Base-by-base conservation (phyloP, 2,888 invertebrate species). In the Drosophila kanekoi region DNA sequence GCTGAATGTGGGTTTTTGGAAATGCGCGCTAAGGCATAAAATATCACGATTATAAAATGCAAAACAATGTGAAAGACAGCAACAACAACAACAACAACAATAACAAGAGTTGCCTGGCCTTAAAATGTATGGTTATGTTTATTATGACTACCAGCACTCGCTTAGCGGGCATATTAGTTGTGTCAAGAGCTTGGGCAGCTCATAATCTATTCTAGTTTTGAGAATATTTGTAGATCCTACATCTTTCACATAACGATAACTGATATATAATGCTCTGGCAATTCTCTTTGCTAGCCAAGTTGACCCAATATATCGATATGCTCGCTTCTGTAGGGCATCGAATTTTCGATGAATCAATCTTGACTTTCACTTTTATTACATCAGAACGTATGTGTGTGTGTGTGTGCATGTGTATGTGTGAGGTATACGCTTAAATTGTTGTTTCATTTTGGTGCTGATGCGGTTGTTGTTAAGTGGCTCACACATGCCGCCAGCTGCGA, bases 21-120 rank as follows among this genome's bases (percentile, higher is more conserved):
- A 70, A 75, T 70, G 76, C 79, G 79, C 77, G 75, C 51, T 47
- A 77, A 79, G 66, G 77, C 77, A 77, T 74, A 77, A 77, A 77
- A 79, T 77, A 77, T 79, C 77, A 63, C 66, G 79, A 75, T 77
- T 77, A 77, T 79, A 79, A 79, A 79, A 77, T 74, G 70, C 70
- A 70, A 79, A 74, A 66, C 61, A 65, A 60, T 70, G 62, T 52
- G 45, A 43, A 47, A 56, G 51, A 60, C 38, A 58, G 11, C 63
- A 66, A 38, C 32, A 38, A 6, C 48, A 38, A 5, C 48, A 48
- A 41, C 35, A 52, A 18, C 20, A 45, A 20, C 45, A 66, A 11
- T 45, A 58, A 18, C 52, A 75, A 43, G 56, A 32, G 8, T 11
- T 20, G 20, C 32, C 33, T n/a, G n/a, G 41, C 53, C 40, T 53